These are phyloP conservation scores for Ephydatia muelleri DNA, from an alignment of 37 sponge, comb jelly and placozoan species.

Conservation along the genomic window DNA sequence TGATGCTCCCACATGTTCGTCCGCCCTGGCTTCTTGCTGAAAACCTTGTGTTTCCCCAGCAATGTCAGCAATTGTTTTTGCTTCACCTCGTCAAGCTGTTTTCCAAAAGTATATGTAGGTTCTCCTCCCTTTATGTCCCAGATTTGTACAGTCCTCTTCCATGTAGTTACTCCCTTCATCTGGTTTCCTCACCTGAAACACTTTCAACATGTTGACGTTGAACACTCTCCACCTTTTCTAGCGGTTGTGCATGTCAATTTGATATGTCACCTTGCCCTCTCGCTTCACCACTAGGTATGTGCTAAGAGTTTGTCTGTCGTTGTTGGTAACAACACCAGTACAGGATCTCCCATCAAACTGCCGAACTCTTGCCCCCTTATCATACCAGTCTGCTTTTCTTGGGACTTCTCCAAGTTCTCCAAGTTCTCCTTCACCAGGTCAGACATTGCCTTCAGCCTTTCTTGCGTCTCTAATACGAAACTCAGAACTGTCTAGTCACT, in stretches of 20 bases:
- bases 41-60: too few relatives aligned
- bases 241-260: constrained; percentile 13
- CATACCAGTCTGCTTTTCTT: constrained; percentile 38
- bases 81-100: too few relatives aligned
- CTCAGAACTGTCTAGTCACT: constrained; percentile 8
- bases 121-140: too few relatives aligned
- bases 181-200: constrained; percentile 6
- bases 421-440: constrained; percentile 29
- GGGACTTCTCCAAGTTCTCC: too few relatives aligned
- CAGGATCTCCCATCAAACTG: constrained; percentile 32
- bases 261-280: too few relatives aligned
- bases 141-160: too few relatives aligned
- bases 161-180: too few relatives aligned
- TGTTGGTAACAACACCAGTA: constrained; percentile 35
- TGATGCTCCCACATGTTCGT: too few relatives aligned
- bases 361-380: not conserved
- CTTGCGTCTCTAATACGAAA: constrained; percentile 14
- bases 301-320: constrained; percentile 21
- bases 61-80: too few relatives aligned
- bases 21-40: too few relatives aligned
- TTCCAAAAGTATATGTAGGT: too few relatives aligned
- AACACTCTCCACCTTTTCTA: constrained; percentile 16
- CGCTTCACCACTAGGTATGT: constrained; percentile 10
- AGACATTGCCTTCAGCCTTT: constrained; percentile 15
- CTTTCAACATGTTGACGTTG: constrained; percentile 38